Conservation (phyloP, 2,888 invertebrate species). For the Hypomecis atomaria region DNA sequence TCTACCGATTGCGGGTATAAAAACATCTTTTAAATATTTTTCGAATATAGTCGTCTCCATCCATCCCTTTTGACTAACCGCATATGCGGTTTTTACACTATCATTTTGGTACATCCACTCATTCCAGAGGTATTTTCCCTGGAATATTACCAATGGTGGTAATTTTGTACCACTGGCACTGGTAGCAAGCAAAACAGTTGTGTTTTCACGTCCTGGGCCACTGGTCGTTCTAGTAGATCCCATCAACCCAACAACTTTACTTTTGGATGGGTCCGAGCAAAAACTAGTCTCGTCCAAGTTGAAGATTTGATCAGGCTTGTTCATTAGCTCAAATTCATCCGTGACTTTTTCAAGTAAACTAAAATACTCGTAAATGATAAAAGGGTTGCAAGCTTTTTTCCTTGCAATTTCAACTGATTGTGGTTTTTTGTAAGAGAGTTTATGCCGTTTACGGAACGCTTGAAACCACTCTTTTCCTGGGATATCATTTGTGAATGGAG, state of each 20-base stretch:
- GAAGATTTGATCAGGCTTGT: constrained; percentile 21
- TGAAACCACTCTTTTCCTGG: constrained; percentile 24
- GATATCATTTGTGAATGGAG: constrained; percentile 10
- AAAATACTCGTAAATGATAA: constrained; percentile 19
- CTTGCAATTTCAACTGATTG: constrained; percentile 21
- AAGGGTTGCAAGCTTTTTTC: constrained; percentile 17
- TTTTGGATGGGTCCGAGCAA: constrained; percentile 21
- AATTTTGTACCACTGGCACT: constrained; percentile 12
- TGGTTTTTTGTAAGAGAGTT: constrained; percentile 26
- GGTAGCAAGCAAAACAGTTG: constrained; percentile 12
- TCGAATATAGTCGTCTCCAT: constrained; percentile 43
- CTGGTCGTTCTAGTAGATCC: constrained; percentile 22
- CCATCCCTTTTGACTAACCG: constrained; percentile 36
- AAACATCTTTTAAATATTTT: too few species aligned
- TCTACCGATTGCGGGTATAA: too few species aligned
- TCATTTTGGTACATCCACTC: constrained; percentile 31
- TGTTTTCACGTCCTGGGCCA: constrained; percentile 12
- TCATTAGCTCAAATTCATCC: constrained; percentile 5
- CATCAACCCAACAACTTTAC: constrained; percentile 19
- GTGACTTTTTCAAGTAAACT: constrained; percentile 13
- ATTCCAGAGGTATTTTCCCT: constrained; percentile 22
- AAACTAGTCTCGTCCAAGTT: constrained; percentile 24
- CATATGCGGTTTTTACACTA: constrained; percentile 11
- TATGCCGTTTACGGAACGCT: constrained; percentile 22
- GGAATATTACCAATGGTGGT: constrained; percentile 9